These are phyloP conservation scores for Congeria kusceri DNA, from an alignment of 2,888 invertebrate genomes.

Conservation along the genomic window DNA sequence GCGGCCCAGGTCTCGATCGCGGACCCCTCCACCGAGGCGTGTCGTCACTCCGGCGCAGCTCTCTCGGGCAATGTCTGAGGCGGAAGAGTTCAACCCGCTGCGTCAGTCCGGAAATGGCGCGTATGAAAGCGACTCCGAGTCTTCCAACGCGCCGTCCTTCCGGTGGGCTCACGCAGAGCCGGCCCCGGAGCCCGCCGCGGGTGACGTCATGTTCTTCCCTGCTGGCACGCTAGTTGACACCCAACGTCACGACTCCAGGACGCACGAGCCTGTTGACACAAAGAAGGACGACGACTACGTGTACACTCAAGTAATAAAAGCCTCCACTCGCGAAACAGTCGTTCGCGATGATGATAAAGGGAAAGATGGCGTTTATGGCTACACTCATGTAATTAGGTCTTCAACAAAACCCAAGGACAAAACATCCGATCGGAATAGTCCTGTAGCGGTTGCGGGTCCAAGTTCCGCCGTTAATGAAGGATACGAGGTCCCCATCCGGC, in stretches of 20 bases:
- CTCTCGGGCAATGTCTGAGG: conserved; percentile 56
- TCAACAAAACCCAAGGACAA: conserved; percentile 9
- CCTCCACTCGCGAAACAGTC: conserved; percentile 7
- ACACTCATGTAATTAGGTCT: conserved; percentile 42
- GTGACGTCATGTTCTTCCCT: conserved; percentile 60
- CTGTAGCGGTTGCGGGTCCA: conserved; percentile 8
- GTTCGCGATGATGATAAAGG: conserved; percentile 16
- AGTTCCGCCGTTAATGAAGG: conserved; percentile 28
- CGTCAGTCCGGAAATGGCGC: conserved; percentile 46
- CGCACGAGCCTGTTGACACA: conserved; percentile 1
- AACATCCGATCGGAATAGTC: conserved; percentile 10
- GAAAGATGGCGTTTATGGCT: conserved; percentile 29
- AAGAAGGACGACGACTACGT: conserved; percentile 29
- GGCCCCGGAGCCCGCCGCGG: conserved; percentile 51
- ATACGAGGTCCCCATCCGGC: conserved; percentile 47
- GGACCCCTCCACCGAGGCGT: conserved; percentile 8
- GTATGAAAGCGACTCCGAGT: conserved; percentile 37
- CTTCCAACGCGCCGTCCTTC: conserved; percentile 46
- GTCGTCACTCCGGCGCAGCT: conserved; percentile 19
- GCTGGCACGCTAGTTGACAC: conserved; percentile 33
- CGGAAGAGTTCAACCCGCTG: conserved; percentile 48
- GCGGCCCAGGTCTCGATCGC: conserved; percentile 11
- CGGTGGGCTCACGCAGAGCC: conserved; percentile 34
- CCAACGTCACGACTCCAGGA: conserved; percentile 4
- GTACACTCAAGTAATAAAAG: conserved; percentile 47